Base-by-base conservation (phyloP, 2,888 invertebrate species). In the Oasisia sp. region DNA sequence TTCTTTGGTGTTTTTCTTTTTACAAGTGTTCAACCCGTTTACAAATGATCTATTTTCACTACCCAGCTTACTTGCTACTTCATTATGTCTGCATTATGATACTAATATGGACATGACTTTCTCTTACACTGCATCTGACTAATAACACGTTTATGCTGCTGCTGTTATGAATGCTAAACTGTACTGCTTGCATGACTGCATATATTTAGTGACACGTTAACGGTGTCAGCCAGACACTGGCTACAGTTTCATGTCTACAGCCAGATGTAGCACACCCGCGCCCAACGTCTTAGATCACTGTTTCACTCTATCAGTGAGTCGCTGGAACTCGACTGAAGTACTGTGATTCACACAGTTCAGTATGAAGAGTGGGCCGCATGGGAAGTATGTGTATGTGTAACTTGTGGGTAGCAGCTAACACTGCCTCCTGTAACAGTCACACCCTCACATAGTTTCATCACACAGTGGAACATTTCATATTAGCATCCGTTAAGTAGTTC, bases 281-380 rank as follows among this genome's bases (percentile, higher is more conserved):
- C 27, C n/a, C 19, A 74, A 19, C 27, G 1, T 7, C n/a, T 19
- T 74, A 74, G 27, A 74, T 19, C n/a, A 7, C 74, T 27, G 74
- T 27, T 27, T 74, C 74, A 74, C 19, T 27, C 27, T 27, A 74
- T 74, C 74, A 74, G 74, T 27, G 3, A 19, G 50, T 50, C 27
- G 74, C n/a, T 74, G 74, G 27, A 7, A 19, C 74, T 74, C 27
- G 74, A 74, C 74, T n/a, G 74, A 74, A 74, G 74, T 74, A 74
- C n/a, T 74, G 74, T 74, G 74, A 74, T 74, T 74, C 74, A 74
- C n/a, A 74, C 74, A 74, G 74, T 74, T 74, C 74, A 74, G 74
- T n/a, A 74, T 19, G 74, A 0, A 74, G 19, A 74, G 27, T 27
- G 19, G 74, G 74, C 74, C n/a, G 27, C 74, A 7, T 74, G 74